Evolutionary conservation across 1,140 invertebrate genomes (phyloP), one percentile per base, ranked within the genome.

Genomic region (Aphidius gifuensis): DNA sequence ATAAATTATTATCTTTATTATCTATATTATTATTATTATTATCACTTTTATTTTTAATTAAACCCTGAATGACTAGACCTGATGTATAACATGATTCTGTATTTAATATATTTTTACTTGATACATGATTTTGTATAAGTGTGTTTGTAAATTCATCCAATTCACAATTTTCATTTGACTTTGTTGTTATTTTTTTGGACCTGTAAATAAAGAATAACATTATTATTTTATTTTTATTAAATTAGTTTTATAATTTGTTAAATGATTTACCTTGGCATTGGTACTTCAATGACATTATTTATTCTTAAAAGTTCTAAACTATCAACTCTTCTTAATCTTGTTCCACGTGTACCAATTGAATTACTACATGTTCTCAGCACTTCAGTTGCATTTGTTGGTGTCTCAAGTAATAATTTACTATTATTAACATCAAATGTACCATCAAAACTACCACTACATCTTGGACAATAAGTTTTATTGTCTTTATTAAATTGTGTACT

Each of bases 231-330:
- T 59, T 39, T 7, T 5, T 11, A 23, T n/a, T 7, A 60, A 51
- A 8, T 11, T 32, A 48, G 9, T 55, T 55, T 9, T 56, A 16
- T 8, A 39, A 5, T 2, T 32, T 11, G 6, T 7, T 5, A n/a
- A 39, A 11, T 56, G 44, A 42, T 45, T 58, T 47, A 59, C 44
- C 72, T 75, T 59, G 85, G 83, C 80, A 87, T 80, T 3, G 87
- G 86, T 21, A 89, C 79, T 75, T 88, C 85, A 46, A 87, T 75
- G 32, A 86, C 78, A 65, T 76, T 72, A 70, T 81, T 83, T 60
- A 75, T 81, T 66, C 78, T 74, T 64, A 77, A 76, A 42, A 77
- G 66, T 66, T 74, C 70, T 11, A 80, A 61, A 66, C 73, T 76
- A 39, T 75, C 71, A 4, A 68, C 68, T n/a, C 72, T 61, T 9